Base-by-base conservation (phyloP, 2,797 vertebrate species). In the Lagocephalus sceleratus region DNA sequence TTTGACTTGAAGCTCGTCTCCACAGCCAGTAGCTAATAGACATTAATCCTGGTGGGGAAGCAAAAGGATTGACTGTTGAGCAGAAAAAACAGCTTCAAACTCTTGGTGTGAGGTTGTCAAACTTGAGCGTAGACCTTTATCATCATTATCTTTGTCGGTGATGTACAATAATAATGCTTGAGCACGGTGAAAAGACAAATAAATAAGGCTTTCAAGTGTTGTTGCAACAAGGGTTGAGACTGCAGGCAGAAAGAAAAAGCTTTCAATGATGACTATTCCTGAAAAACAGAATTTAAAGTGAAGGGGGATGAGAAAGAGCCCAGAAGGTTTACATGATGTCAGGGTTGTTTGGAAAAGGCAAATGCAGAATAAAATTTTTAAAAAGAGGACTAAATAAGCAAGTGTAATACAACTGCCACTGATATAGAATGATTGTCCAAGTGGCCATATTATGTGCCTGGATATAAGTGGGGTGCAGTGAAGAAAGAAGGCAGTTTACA, bases 321-420 rank as follows among this genome's bases (percentile, higher is more conserved):
- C 48, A 74, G 47, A 47, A 70, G 81, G 73, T 64, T 52, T 52
- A 10, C 17, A 59, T 79, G 75, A 59, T 79, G 75, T 73, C 70
- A 56, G 66, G 66, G 59, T 57, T 67, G 68, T 81, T 61, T 66
- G 67, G 22, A 67, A 48, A 22, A 38, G 44, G 17, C 17, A 19
- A 53, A 22, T 21, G 58, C 53, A 45, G 68, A 32, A 54, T 60
- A 71, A 21, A 19, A n/a, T 76, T 64, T 78, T 76, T 54, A 70
- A 64, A 14, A 41, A 20, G 21, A 49, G 21, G 40, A 54, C 46
- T 38, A 15, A 19, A 20, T 1, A 75, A 60, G 57, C 14, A 53
- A 46, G 42, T 42, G 20, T 40, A 20, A 29, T n/a, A 25, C 26
- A 20, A 29, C 25, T 57, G 50, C 16, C 25, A 50, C 41, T 25